phyloP scores from a whole-genome alignment of 2,113 vertebrate genomes.

The Paratilapia polleni region DNA sequence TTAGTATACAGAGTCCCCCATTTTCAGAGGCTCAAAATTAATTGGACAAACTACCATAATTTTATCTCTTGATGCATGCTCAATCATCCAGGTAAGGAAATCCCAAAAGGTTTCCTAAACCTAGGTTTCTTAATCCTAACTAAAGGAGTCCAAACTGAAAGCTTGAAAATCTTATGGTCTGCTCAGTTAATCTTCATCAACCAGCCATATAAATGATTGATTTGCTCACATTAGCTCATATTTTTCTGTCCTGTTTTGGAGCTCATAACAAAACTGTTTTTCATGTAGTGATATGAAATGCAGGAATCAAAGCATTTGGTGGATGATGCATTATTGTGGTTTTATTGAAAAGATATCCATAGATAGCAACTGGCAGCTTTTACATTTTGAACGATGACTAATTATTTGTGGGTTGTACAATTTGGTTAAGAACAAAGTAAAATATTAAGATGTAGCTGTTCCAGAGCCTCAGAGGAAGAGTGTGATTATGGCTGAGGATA shows the following conservation, averaged over 20 bases:
- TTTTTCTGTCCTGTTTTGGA: neutral
- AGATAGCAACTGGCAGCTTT: too few species aligned
- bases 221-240: neutral
- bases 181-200: too few species aligned
- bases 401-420: neutral
- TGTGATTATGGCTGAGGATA: constrained; percentile 25
- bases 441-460: neutral
- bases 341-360: constrained; percentile 12
- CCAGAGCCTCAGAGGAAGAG: constrained; percentile 44
- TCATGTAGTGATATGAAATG: neutral
- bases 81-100: too few species aligned
- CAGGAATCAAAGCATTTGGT: neutral
- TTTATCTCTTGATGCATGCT: too few species aligned
- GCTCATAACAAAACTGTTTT: neutral
- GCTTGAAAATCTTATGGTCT: too few species aligned
- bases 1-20: too few species aligned
- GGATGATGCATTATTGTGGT: neutral
- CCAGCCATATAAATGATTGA: neutral
- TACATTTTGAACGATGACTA: neutral
- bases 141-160: neutral
- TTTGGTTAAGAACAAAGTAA: neutral
- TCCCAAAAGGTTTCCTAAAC: too few species aligned
- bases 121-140: too few species aligned
- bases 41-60: too few species aligned
- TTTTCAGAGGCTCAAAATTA: too few species aligned